A percentile compares a stretch with the other conserved stretches of the same genome.
These are phyloP conservation scores for Heloderma charlesbogerti DNA, from an alignment of 2,113 vertebrate species.

Conservation along the genomic window DNA sequence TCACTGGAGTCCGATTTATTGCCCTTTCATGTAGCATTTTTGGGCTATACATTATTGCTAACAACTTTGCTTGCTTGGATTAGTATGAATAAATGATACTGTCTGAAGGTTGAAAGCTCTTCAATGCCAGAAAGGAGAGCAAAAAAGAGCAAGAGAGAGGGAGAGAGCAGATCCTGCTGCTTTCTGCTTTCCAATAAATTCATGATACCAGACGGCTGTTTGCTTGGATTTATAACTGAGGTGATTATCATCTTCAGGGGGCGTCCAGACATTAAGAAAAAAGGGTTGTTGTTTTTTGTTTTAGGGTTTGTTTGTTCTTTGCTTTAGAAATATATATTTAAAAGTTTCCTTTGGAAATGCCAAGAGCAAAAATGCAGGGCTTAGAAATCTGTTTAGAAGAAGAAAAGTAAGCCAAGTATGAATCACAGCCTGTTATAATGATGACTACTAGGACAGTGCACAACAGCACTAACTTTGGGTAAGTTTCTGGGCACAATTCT, in stretches of 20 bases:
- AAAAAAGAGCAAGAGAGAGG: not conserved
- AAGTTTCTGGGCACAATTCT: not conserved
- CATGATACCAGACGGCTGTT: conserved; percentile 38
- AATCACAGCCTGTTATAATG: conserved; percentile 28
- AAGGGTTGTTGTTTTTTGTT: not conserved
- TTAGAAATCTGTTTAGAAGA: conserved; percentile 38
- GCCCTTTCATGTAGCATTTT: conserved; percentile 29
- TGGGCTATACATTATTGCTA: conserved; percentile 31
- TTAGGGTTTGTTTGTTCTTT: too few relatives aligned
- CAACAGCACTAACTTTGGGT: not conserved
- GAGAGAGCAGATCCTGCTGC: not conserved
- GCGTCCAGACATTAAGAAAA: conserved; percentile 44
- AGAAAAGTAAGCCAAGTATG: conserved; percentile 48
- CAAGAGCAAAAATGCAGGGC: conserved; percentile 57
- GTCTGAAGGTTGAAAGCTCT: conserved; percentile 29
- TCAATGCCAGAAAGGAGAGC: conserved; percentile 24
- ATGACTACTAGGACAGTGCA: not conserved
- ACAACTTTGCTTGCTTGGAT: conserved; percentile 34
- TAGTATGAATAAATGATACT: conserved; percentile 52
- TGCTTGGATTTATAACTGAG: not conserved
- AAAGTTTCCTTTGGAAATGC: conserved; percentile 38
- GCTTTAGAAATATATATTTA: conserved; percentile 19
- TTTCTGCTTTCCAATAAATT: conserved; percentile 47
- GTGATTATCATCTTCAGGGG: conserved; percentile 46
- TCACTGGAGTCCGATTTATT: conserved; percentile 20